Evolutionary conservation across 2,888 invertebrate genomes (phyloP).

Genomic region (Cyclophora albipunctata): DNA sequence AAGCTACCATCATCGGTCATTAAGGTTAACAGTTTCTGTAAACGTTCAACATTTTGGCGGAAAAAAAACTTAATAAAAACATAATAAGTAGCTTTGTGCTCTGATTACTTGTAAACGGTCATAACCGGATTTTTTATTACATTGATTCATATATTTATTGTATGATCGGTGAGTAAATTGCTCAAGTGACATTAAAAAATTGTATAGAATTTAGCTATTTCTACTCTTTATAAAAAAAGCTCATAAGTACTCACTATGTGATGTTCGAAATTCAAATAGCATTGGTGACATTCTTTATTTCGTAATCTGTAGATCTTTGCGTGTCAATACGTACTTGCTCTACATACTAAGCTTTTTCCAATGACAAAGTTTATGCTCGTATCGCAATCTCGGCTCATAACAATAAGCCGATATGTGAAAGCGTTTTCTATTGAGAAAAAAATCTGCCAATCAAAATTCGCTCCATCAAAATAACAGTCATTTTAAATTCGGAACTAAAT

Average conservation of each 20-base stretch:
- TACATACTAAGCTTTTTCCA: too few relatives aligned
- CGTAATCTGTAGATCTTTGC: too few relatives aligned
- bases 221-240: too few relatives aligned
- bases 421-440: too few relatives aligned
- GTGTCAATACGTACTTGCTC: too few relatives aligned
- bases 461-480: slow-evolving; percentile 30
- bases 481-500: slow-evolving; percentile 27
- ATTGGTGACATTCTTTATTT: too few relatives aligned
- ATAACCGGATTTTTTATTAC: neutral
- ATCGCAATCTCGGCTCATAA: neutral
- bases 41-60: slow-evolving; percentile 15
- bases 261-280: too few relatives aligned
- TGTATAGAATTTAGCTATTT: too few relatives aligned
- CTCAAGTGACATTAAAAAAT: too few relatives aligned
- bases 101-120: slow-evolving; percentile 5
- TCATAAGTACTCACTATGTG: too few relatives aligned
- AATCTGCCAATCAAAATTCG: slow-evolving; percentile 20
- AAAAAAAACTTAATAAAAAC: slow-evolving; percentile 20
- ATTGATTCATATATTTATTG: neutral
- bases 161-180: neutral
- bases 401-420: neutral
- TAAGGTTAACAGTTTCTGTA: slow-evolving; percentile 26
- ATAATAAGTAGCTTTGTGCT: slow-evolving; percentile 19
- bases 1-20: slow-evolving; percentile 24
- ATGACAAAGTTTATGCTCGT: neutral